Base-by-base conservation (phyloP, 2,797 vertebrate genomes). In the Scolopax rusticola region DNA sequence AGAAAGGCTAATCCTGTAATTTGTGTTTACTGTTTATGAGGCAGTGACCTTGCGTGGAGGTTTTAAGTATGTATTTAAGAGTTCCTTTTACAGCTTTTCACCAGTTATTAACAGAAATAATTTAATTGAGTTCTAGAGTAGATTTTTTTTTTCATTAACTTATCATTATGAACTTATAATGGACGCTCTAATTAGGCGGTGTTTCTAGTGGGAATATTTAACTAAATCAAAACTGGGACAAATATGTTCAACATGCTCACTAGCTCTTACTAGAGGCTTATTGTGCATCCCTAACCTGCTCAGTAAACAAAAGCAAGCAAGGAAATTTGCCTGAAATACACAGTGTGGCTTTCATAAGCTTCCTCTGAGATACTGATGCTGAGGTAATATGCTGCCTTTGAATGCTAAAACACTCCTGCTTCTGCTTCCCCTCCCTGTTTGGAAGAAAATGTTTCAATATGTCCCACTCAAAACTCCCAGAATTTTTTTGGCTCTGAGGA, bases 191-290 rank as follows among this genome's bases (percentile, higher is more conserved):
- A 97, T 97, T 96, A 96, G 59, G 32, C 36, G 81, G 33, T 38
- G 25, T 88, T 95, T 95, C 92, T 95, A 87, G 57, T 93, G 86
- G 90, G 53, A 93, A 86, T 94, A 75, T 77, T 87, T 73, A 68
- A 65, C 40, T 84, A 84, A 97, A 95, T 94, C 93, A 90, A 97
- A 97, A 95, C 13, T 28, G 88, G 86, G 79, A 79, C 69, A 87
- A 93, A 95, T 89, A 53, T 5, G 0, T 91, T 94, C 19, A 79
- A 20, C 47, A 11, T 59, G 38, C n/a, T 95, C 41, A 60, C 12
- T 57, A 93, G 77, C 73, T 50, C 45, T 95, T 74, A 28, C 14
- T 64, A 43, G 54, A 68, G 67, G 69, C 53, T 79, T 76, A 30
- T 50, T 51, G 8, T 89, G 14, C 51, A 76, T 70, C 19, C 11